These are phyloP conservation scores for Caradrina kadenii DNA, from an alignment of 2,888 invertebrate species.

Conservation along the genomic window DNA sequence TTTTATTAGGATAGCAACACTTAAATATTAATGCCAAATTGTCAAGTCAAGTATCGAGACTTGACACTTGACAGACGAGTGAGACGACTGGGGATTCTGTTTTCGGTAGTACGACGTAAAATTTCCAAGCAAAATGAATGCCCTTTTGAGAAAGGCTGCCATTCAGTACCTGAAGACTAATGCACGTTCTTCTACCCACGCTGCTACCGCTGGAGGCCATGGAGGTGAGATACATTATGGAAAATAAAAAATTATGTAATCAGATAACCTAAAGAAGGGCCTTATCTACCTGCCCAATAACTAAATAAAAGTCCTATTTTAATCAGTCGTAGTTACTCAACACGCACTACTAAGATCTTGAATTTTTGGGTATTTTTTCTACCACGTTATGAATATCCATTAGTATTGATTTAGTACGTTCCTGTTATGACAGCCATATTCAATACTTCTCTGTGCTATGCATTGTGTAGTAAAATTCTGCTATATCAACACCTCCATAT, in stretches of 20 bases:
- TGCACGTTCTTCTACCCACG: conserved; percentile 80
- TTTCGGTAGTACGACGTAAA: conserved; percentile 8
- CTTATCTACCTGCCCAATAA: conserved; percentile 68
- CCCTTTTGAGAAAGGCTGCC: conserved; percentile 84
- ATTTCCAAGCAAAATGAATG: conserved; percentile 81
- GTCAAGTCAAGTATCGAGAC: conserved; percentile 1
- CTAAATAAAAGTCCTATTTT: conserved; percentile 15
- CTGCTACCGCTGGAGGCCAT: conserved; percentile 86
- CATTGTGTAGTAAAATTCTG: neutral
- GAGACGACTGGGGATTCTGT: conserved; percentile 9
- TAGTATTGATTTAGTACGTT: conserved; percentile 9
- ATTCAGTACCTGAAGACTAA: conserved; percentile 86
- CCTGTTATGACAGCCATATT: neutral
- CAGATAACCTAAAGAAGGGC: conserved; percentile 78
- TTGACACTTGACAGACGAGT: conserved; percentile 24
- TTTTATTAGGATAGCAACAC: conserved; percentile 30
- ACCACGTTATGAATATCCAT: neutral
- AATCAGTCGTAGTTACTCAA: neutral
- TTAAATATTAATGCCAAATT: conserved; percentile 19
- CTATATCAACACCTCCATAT: too few relatives aligned
- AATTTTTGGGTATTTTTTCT: conserved; percentile 7
- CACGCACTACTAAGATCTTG: neutral
- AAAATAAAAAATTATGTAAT: conserved; percentile 83
- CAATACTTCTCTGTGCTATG: neutral
- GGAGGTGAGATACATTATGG: conserved; percentile 76